Evolutionary conservation across 2,113 vertebrate species (phyloP), one percentile per base, ranked within the genome.

Genomic region (Dunckerocampus dactyliophorus): DNA sequence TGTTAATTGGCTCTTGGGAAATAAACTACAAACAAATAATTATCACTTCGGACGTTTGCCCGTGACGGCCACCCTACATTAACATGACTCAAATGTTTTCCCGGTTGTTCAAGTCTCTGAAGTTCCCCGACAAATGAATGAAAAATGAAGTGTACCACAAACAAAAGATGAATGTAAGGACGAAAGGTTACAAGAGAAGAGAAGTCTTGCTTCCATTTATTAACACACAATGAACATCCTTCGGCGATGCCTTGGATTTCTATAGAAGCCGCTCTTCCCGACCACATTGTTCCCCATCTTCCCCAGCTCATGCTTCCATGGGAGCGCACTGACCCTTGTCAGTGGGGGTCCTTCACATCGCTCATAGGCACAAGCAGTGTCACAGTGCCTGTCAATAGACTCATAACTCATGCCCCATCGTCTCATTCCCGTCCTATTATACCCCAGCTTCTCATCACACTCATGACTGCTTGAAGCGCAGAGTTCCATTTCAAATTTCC

Each of bases 401-500:
- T 62, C 75, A 74, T 69, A 81, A 77, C 59, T 79, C 62, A 69
- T 34, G 9, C 39, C 48, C 62, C 15, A 0, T 45, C 53, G 46
- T 59, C 45, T 52, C n/a, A 5, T 73, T 65, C 71, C 68, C 58
- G 49, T 19, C 10, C 67, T 55, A 74, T 82, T 72, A 59, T 73
- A 59, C 53, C 43, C 28, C 17, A 68, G 59, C 19, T 58, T 50
- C 61, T 8, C 79, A 60, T 78, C 74, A 70, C 8, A 45, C 61
- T 74, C 66, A 64, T 16, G 59, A 62, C 48, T 34, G 53, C 42
- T 60, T 12, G 16, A 20, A 68, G 63, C 62, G 77, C 65, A 80
- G 84, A 70, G 73, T 47, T 63, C n/a, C 53, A 82, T 82, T 77
- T 89, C 83, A 84, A 67, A 84, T 85, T 74, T 85, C 86, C 46